Evolutionary conservation across 2,113 vertebrate species (phyloP).

Genomic region (Lycaon pictus): DNA sequence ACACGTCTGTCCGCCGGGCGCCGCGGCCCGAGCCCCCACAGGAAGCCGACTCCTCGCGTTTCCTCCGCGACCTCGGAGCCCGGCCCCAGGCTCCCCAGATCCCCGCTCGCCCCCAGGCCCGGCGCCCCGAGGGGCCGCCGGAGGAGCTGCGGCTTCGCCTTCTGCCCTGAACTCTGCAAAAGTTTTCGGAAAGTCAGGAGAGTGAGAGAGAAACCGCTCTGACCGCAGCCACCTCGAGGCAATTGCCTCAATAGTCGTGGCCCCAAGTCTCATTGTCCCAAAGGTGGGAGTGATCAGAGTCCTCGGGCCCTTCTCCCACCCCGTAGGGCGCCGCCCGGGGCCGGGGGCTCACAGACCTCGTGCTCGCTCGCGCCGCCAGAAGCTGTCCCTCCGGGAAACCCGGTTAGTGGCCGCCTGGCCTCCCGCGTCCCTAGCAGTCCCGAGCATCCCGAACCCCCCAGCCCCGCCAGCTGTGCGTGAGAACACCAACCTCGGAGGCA

Average conservation of each 20-base stretch:
- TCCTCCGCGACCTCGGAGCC: slow-evolving; percentile 56
- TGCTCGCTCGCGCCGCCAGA: not conserved
- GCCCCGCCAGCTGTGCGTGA: not conserved
- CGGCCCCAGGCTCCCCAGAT: slow-evolving; percentile 62
- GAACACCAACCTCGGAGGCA: not conserved
- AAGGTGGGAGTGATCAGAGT: not conserved
- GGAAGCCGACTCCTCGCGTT: slow-evolving; percentile 74
- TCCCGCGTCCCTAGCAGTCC: not conserved
- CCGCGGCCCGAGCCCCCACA: slow-evolving; percentile 73
- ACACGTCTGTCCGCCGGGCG: slow-evolving; percentile 80
- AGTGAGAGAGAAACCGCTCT: not conserved
- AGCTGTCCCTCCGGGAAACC: not conserved
- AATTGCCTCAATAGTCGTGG: not conserved
- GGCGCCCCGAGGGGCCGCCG: not conserved
- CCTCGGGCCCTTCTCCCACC: not conserved
- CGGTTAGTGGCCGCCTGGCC: not conserved
- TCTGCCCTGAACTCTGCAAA: slow-evolving; percentile 49
- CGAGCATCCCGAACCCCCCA: not conserved
- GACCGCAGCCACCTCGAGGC: not conserved
- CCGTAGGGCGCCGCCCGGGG: not conserved
- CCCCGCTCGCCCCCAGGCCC: slow-evolving; percentile 42
- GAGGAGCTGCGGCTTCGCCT: not conserved
- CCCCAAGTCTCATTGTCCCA: not conserved
- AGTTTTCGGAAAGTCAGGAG: slow-evolving; percentile 60
- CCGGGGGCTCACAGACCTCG: not conserved